Evolutionary conservation across 2,888 invertebrate species (phyloP).

Genomic region (Cybosia mesomella): DNA sequence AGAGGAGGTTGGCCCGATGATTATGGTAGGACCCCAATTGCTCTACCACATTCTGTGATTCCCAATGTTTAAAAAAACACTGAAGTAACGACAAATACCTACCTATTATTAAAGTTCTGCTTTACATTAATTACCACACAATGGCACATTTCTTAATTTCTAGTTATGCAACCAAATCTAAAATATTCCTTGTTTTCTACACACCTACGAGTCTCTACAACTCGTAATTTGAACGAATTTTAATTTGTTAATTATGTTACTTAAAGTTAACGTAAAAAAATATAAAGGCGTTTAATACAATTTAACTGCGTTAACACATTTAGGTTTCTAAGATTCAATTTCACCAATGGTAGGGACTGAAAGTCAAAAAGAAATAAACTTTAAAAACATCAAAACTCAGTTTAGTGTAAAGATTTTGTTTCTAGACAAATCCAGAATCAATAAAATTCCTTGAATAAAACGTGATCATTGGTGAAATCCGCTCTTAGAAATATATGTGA

Average conservation of each 20-base stretch:
- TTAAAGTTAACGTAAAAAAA: background rate
- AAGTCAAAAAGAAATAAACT: too few relatives aligned
- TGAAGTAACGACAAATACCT: background rate
- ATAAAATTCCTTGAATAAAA: too few relatives aligned
- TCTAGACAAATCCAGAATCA: too few relatives aligned
- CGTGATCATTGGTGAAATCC: background rate
- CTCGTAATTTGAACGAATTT: background rate
- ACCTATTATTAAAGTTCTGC: background rate
- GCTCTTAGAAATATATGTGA: background rate
- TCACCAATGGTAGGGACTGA: too few relatives aligned
- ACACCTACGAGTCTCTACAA: background rate
- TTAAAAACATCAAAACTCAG: too few relatives aligned
- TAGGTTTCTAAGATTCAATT: too few relatives aligned
- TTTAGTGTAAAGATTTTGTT: too few relatives aligned
- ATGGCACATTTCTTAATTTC: background rate
- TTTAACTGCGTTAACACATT: too few relatives aligned
- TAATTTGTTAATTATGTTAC: background rate
- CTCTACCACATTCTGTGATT: background rate
- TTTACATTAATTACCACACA: conserved; percentile 1
- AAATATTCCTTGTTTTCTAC: background rate
- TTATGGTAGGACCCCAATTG: too few relatives aligned
- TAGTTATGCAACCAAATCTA: background rate
- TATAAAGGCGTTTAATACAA: too few relatives aligned
- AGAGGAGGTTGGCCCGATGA: too few relatives aligned
- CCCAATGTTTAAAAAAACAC: background rate